Evolutionary conservation across 2,797 vertebrate species (phyloP).

Genomic region (Helostoma temminkii): DNA sequence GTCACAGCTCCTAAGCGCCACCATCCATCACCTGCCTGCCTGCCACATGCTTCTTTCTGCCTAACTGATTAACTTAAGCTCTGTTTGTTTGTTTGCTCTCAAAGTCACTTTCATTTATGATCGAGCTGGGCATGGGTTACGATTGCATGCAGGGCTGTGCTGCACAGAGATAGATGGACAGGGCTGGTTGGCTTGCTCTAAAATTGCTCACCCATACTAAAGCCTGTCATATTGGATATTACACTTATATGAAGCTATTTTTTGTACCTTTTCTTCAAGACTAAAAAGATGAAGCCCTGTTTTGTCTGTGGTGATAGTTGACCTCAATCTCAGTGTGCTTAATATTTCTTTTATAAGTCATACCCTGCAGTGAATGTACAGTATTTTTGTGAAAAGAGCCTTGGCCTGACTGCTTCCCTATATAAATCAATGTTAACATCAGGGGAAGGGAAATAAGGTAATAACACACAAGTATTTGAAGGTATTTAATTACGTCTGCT

Average conservation of each 20-base stretch:
- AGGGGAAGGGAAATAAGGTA: conserved; percentile 31
- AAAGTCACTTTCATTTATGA: conserved; percentile 84
- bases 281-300: conserved; percentile 13
- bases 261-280: conserved; percentile 16
- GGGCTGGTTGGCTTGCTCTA: conserved; percentile 15
- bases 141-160: conserved; percentile 31
- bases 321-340: neutral
- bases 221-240: conserved; percentile 50
- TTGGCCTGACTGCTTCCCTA: conserved; percentile 1
- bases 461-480: conserved; percentile 27
- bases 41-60: conserved; percentile 77
- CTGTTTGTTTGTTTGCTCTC: conserved; percentile 79
- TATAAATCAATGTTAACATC: conserved; percentile 26
- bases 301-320: conserved; percentile 9
- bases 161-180: conserved; percentile 34
- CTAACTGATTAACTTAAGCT: conserved; percentile 81
- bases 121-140: conserved; percentile 44
- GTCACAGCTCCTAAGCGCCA: conserved; percentile 80
- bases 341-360: neutral
- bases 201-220: conserved; percentile 38
- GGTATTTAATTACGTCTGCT: conserved; percentile 50
- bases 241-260: conserved; percentile 15
- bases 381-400: conserved; percentile 7
- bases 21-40: conserved; percentile 84
- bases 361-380: conserved; percentile 16